These are phyloP conservation scores for Metaphire vulgaris DNA, from an alignment of 1,140 invertebrate genomes.

Conservation along the genomic window DNA sequence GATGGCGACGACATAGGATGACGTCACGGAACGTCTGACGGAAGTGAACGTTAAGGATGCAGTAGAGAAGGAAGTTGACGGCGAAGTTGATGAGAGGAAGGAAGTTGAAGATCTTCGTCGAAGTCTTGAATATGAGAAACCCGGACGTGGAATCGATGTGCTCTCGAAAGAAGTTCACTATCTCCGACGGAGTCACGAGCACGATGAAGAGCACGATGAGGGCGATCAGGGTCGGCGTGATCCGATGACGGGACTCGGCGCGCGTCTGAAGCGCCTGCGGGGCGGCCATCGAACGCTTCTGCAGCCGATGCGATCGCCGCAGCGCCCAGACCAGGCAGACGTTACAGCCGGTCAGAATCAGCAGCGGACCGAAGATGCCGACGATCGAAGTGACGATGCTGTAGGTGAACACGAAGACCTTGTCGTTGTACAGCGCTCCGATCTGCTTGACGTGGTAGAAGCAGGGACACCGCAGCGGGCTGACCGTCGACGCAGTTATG, in stretches of 20 bases:
- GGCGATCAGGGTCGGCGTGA: conserved; percentile 47
- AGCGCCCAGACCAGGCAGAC: conserved; percentile 40
- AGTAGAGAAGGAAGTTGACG: conserved; percentile 47
- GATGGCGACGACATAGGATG: no score
- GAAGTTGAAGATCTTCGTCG: conserved; percentile 41
- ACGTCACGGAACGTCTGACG: conserved; percentile 34
- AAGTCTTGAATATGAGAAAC: conserved; percentile 32
- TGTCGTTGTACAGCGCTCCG: not conserved
- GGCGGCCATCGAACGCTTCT: not conserved
- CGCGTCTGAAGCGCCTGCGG: not conserved
- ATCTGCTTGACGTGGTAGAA: not conserved
- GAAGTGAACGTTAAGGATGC: conserved; percentile 46
- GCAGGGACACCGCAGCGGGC: conserved; percentile 8
- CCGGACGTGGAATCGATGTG: not conserved
- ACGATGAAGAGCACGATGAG: conserved; percentile 46
- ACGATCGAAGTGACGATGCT: conserved; percentile 43
- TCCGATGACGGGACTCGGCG: conserved; percentile 35
- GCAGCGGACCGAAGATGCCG: conserved; percentile 44
- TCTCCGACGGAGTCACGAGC: conserved; percentile 47
- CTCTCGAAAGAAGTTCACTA: conserved; percentile 31
- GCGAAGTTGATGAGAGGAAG: conserved; percentile 47
- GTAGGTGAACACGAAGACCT: conserved; percentile 37
- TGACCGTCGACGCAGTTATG: not conserved
- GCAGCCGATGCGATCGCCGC: conserved; percentile 12
- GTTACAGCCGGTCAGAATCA: conserved; percentile 45